These are phyloP conservation scores for Abrostola triplasia DNA, from an alignment of 2,888 invertebrate species.

Conservation along the genomic window DNA sequence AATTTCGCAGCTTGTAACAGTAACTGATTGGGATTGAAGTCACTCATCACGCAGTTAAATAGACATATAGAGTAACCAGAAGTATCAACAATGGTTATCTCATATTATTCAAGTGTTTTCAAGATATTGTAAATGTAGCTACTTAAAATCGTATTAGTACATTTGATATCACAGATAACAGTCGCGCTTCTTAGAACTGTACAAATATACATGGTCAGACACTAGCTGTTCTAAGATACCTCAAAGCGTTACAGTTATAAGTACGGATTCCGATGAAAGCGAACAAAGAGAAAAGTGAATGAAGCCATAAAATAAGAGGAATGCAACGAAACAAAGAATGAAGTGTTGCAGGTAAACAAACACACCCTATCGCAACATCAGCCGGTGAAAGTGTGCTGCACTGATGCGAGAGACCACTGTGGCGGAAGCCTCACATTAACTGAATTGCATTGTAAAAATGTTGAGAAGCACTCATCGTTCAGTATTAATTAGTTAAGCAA, in stretches of 20 bases:
- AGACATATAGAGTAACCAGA: conserved; percentile 13
- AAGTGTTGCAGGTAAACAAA: conserved; percentile 12
- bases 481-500: conserved; percentile 14
- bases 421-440: conserved; percentile 4
- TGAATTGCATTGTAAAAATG: not conserved
- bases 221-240: not conserved
- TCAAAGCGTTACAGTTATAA: conserved; percentile 1
- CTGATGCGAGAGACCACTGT: conserved; percentile 14
- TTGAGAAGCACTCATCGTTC: not conserved
- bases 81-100: conserved; percentile 12
- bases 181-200: not conserved
- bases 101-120: conserved; percentile 5
- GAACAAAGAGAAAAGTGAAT: conserved; percentile 6
- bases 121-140: conserved; percentile 14
- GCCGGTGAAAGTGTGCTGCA: conserved; percentile 10
- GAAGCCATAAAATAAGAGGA: conserved; percentile 6
- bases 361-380: conserved; percentile 6
- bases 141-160: not conserved
- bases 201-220: not conserved
- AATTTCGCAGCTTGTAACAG: conserved; percentile 14
- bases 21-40: conserved; percentile 17
- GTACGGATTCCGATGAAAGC: conserved; percentile 1
- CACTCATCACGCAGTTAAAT: conserved; percentile 20
- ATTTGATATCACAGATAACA: conserved; percentile 1
- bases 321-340: conserved; percentile 8